Evolutionary conservation across 2,888 invertebrate species (phyloP), one percentile per base, ranked within the genome.

Genomic region (Drosophila falleni): DNA sequence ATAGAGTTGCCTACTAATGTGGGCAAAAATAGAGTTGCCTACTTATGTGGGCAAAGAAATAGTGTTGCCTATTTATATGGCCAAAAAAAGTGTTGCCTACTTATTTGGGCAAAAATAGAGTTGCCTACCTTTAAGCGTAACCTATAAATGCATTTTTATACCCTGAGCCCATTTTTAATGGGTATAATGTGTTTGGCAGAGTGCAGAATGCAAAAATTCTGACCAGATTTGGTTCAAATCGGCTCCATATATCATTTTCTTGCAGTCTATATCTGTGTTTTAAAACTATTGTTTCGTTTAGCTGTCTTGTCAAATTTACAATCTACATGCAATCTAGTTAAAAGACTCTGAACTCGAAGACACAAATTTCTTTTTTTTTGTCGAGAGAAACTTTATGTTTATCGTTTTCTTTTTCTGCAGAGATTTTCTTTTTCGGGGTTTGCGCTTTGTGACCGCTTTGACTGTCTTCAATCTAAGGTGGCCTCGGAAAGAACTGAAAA

Each of bases 401-500:
- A 19, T 16, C 19, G 6, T 33, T 44, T 26, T 23, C 16, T 23
- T 39, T 39, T 41, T 13, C 53, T 60, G 50, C 53, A 42, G 19
- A 55, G 56, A 61, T 61, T 64, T 64, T 8, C 19, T 26, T 37
- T 58, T 51, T n/a, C 42, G n/a, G 46, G 23, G n/a, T 29, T 51
- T 33, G 42, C 35, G 39, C 44, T 46, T 29, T 50, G 51, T 54
- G 16, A 47, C 31, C 44, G 49, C 44, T 46, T 59, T 55, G 29
- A 33, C 47, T 29, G 50, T 8, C 42, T 64, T 55, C 72, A 69
- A 75, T 74, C 62, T 67, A 54, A 75, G 75, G 72, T 75, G 61
- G 69, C 16, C 13, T 13, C 19, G 13, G 9, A 31, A 33, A 63
- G 55, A 58, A 59, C 35, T 31, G 55, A 56, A 60, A 63, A 58